These are phyloP conservation scores for Oreonectes daqikongensis DNA, from an alignment of 2,797 vertebrate genomes.

Conservation along the genomic window DNA sequence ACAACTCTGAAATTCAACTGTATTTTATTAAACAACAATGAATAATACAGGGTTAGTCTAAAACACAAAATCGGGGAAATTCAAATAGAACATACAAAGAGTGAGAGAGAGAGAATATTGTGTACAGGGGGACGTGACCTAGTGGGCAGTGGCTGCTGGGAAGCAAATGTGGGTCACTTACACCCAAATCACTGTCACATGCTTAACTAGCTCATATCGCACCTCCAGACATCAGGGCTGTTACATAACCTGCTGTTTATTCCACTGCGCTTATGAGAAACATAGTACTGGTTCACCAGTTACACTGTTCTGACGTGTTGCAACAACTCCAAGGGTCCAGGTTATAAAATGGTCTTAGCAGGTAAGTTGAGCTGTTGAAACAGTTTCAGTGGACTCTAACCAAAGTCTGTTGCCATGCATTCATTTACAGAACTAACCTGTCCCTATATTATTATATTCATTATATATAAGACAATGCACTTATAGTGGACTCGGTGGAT, in stretches of 20 bases:
- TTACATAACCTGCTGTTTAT: slow-evolving; percentile 80
- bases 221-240: slow-evolving; percentile 74
- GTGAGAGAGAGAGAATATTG: not conserved
- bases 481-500: slow-evolving; percentile 33
- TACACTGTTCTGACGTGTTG: slow-evolving; percentile 26
- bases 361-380: not conserved
- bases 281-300: slow-evolving; percentile 41
- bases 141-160: slow-evolving; percentile 51
- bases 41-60: not conserved
- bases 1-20: slow-evolving; percentile 13
- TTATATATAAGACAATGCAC: slow-evolving; percentile 7
- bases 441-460: slow-evolving; percentile 2
- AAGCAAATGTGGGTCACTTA: slow-evolving; percentile 76
- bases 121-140: slow-evolving; percentile 47
- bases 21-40: not conserved
- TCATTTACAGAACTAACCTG: not conserved
- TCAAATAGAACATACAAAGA: not conserved
- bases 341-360: slow-evolving; percentile 49
- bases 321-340: slow-evolving; percentile 44
- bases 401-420: not conserved
- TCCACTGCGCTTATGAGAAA: slow-evolving; percentile 62
- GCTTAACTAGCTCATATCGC: slow-evolving; percentile 77
- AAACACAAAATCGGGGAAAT: not conserved
- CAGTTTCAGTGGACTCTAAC: not conserved
- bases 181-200: slow-evolving; percentile 75